Conservation (phyloP, 2,888 invertebrate species). For the Eupithecia vulgata region DNA sequence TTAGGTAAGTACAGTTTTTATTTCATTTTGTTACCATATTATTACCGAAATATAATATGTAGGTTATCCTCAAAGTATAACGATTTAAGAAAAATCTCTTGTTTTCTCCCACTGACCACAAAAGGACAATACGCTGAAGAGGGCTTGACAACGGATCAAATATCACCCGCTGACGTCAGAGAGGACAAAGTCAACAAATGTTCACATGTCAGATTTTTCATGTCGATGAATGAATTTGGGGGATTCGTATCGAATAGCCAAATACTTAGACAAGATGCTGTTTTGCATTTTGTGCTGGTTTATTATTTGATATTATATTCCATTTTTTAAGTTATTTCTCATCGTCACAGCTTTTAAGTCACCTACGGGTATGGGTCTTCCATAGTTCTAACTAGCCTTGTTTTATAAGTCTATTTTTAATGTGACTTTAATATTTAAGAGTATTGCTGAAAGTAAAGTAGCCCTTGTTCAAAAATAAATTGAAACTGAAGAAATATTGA, state of each 20-base stretch:
- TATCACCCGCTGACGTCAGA: neutral
- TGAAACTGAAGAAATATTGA: neutral
- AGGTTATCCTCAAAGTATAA: neutral
- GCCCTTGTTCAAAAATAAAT: neutral
- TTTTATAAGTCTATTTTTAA: neutral
- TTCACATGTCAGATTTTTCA: too few species aligned
- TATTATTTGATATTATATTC: neutral
- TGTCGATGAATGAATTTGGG: neutral
- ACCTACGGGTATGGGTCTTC: neutral
- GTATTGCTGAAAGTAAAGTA: neutral
- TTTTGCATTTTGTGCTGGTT: neutral
- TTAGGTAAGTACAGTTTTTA: neutral
- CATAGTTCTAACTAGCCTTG: neutral
- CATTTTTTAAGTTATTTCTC: neutral
- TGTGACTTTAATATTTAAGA: neutral
- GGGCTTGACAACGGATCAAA: neutral
- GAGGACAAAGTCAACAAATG: neutral
- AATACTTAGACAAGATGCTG: neutral
- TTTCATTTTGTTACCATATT: neutral
- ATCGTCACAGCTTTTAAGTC: neutral
- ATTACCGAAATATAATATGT: neutral
- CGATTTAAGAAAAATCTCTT: neutral
- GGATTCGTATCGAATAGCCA: neutral
- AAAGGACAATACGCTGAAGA: neutral
- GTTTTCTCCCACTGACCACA: neutral